Base-by-base conservation (phyloP, 2,888 invertebrate species). In the Altica lythri region DNA sequence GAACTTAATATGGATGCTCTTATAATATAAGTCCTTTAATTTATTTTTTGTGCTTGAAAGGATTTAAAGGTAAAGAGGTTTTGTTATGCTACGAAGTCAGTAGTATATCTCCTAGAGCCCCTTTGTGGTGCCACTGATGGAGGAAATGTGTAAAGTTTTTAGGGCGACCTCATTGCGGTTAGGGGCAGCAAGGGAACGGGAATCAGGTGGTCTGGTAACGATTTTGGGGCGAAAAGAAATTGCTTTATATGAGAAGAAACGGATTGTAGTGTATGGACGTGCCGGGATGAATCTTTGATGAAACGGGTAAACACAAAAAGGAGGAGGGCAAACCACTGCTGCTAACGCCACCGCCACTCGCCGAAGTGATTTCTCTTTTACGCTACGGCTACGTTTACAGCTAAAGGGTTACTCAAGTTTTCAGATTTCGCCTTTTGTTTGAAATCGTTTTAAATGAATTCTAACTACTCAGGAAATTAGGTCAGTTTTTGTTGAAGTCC, bases 181-280 rank as follows among this genome's bases (percentile, higher is more conserved):
- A n/a, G 40, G 30, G 40, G 9, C 17, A 19, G 22, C 13, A 18
- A 9, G 8, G 40, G 40, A 13, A 32, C 13, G 18, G 40, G 40
- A 49, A 49, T 40, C 40, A 49, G 40, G 49, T 49, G 40, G 48
- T 48, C 27, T 12, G 14, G 40, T 49, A 49, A 49, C 49, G 49
- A 49, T 49, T 49, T 49, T 49, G 42, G 49, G 49, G 49, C 32
- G 40, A 40, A 49, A 49, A 49, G 49, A 49, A 49, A 49, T 49
- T 49, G 49, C 49, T 49, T 49, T 49, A 49, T 49, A 49, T 49
- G 32, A 32, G 49, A 49, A 40, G 49, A 32, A 49, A 40, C 49
- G 49, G 22, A 40, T 49, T 49, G 49, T 49, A 42, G 40, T 49
- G 32, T 32, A 49, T 37, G 49, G 32, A 49, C 49, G 49, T 49